Conservation (phyloP, 2,113 vertebrate species). For the Catharus minimus region DNA sequence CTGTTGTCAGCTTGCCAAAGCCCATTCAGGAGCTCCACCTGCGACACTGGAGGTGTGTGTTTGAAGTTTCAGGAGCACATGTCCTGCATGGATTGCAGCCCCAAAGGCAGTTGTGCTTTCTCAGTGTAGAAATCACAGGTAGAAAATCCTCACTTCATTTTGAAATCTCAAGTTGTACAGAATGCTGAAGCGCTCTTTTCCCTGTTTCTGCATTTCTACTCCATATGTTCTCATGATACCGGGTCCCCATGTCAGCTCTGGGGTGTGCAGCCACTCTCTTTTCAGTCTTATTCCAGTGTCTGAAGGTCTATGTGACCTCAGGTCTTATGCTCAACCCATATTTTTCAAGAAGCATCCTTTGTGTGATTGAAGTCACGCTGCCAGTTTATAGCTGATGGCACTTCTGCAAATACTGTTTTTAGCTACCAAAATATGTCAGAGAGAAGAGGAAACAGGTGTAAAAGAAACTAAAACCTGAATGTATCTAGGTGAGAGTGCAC, state of each 20-base stretch:
- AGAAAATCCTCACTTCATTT: background rate
- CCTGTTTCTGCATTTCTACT: background rate
- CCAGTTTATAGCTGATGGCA: background rate
- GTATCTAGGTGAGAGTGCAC: background rate
- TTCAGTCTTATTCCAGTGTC: background rate
- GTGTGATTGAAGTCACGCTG: background rate
- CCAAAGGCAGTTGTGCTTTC: background rate
- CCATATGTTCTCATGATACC: background rate
- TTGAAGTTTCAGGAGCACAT: background rate
- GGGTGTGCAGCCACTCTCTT: background rate
- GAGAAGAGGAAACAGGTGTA: background rate
- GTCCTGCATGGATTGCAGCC: background rate
- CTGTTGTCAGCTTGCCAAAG: background rate
- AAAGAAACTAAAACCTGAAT: background rate
- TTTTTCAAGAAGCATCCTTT: background rate
- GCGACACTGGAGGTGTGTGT: fast-evolving
- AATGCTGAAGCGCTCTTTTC: background rate
- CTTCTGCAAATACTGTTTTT: background rate
- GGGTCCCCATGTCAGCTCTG: background rate
- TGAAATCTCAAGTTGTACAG: background rate
- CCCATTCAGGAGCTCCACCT: background rate
- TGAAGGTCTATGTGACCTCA: background rate
- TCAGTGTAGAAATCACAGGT: background rate
- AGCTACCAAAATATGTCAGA: background rate
- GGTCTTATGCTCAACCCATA: fast-evolving